phyloP scores from a whole-genome alignment of 2,888 invertebrate species.

The Opisthograptis luteolata region DNA sequence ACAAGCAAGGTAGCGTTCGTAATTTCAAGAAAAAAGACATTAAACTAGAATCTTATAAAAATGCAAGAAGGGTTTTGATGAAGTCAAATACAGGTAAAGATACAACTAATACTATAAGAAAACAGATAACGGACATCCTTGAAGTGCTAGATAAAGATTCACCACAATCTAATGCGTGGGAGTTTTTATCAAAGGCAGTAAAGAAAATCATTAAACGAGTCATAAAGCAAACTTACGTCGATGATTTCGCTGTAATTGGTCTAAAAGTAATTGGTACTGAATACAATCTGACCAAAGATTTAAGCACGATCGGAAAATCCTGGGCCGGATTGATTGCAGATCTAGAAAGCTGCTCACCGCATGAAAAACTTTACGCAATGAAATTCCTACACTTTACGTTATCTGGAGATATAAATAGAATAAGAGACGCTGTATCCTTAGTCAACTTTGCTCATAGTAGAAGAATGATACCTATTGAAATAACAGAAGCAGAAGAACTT shows the following conservation, averaged over 20 bases:
- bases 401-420: conserved; percentile 53
- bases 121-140: conserved; percentile 50
- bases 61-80: conserved; percentile 7
- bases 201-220: conserved; percentile 55
- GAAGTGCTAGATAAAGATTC: conserved; percentile 48
- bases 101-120: conserved; percentile 30
- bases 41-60: conserved; percentile 16
- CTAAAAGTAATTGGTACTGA: conserved; percentile 42
- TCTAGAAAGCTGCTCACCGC: conserved; percentile 40
- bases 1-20: conserved; percentile 38
- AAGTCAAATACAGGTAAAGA: not conserved
- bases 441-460: conserved; percentile 53
- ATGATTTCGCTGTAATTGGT: conserved; percentile 41
- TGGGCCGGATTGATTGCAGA: conserved; percentile 49
- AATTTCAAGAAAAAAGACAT: conserved; percentile 20
- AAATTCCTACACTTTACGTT: conserved; percentile 59
- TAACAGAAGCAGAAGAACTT: conserved; percentile 38
- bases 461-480: conserved; percentile 48
- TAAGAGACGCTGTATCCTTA: conserved; percentile 51
- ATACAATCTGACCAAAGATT: conserved; percentile 51
- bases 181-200: conserved; percentile 43
- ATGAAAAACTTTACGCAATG: conserved; percentile 50
- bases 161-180: conserved; percentile 44
- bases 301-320: conserved; percentile 50
- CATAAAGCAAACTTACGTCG: conserved; percentile 45